Evolutionary conservation across 2,113 vertebrate species (phyloP).

Genomic region (Melanotaenia duboulayi): DNA sequence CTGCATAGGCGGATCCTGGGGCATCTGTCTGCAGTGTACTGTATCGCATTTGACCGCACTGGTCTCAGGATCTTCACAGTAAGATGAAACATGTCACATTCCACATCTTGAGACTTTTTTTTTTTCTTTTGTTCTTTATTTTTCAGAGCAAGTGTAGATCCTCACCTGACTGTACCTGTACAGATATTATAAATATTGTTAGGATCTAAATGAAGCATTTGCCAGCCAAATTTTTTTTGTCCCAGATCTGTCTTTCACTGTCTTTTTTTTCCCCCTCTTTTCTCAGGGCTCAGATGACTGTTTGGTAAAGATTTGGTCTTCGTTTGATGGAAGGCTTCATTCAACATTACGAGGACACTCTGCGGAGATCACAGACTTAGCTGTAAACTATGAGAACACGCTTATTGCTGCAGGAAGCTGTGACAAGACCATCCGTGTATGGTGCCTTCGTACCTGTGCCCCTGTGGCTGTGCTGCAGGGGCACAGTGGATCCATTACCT

Average conservation of each 20-base stretch:
- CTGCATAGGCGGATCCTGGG: constrained; percentile 97
- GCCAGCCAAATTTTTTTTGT: background rate
- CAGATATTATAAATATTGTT: too few relatives aligned
- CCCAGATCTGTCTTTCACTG: background rate
- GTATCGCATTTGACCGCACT: constrained; percentile 96
- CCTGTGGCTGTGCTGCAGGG: constrained; percentile 96
- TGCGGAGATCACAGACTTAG: constrained; percentile 97
- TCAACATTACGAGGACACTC: constrained; percentile 95
- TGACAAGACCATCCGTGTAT: constrained; percentile 96
- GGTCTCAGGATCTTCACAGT: constrained; percentile 98
- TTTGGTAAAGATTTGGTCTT: constrained; percentile 99
- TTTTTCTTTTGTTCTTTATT: too few relatives aligned
- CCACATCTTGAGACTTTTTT: too few relatives aligned
- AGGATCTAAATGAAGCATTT: too few relatives aligned
- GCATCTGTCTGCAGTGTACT: constrained; percentile 98
- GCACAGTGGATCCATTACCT: constrained; percentile 96
- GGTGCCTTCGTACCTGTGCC: constrained; percentile 97
- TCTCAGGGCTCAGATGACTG: constrained; percentile 96
- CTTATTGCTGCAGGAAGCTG: constrained; percentile 97
- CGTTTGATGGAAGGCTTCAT: constrained; percentile 92
- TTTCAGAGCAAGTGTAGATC: background rate
- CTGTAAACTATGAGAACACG: constrained; percentile 97
- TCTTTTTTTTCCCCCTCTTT: constrained; percentile 9
- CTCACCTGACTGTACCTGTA: background rate
- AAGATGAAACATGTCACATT: constrained; percentile 70